phyloP scores from a whole-genome alignment of 2,113 vertebrate species.

The Myotis brandtii region DNA sequence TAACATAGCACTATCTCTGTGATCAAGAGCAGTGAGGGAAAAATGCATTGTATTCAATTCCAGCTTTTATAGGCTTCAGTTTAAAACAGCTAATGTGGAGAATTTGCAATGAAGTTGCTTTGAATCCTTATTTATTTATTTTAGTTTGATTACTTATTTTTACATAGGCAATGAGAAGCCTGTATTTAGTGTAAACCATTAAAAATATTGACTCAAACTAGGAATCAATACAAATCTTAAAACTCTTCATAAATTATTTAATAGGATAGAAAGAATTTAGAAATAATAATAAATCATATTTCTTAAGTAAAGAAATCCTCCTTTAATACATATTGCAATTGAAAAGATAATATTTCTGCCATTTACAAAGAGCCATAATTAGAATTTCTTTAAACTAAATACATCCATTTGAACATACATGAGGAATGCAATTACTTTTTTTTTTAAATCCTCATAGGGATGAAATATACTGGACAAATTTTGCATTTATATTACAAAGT shows the following conservation, averaged over 20 bases:
- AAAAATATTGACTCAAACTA: conserved; percentile 64
- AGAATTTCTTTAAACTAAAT: conserved; percentile 44
- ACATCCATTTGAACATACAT: not conserved
- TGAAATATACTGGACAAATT: not conserved
- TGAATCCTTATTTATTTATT: not conserved
- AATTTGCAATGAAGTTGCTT: conserved; percentile 15
- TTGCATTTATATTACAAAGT: conserved; percentile 44
- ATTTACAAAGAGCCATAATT: conserved; percentile 27
- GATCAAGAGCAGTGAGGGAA: not conserved
- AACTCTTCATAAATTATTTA: conserved; percentile 50
- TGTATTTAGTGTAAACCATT: conserved; percentile 33
- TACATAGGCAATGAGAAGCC: not conserved
- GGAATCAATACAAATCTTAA: conserved; percentile 61
- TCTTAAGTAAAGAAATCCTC: conserved; percentile 14
- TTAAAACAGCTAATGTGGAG: not conserved
- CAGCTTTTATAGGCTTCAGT: not conserved
- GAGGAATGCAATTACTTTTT: conserved; percentile 48
- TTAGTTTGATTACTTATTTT: conserved; percentile 47
- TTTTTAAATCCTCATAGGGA: not conserved
- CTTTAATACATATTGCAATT: conserved; percentile 37
- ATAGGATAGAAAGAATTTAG: conserved; percentile 29
- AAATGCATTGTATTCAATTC: not conserved
- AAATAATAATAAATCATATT: conserved; percentile 28
- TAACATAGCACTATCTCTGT: not conserved
- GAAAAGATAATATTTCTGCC: conserved; percentile 33